A percentile compares a stretch with the other conserved stretches of the same genome.
phyloP scores from a whole-genome alignment of 1,140 invertebrate genomes.

The Muscidifurax raptorellus region DNA sequence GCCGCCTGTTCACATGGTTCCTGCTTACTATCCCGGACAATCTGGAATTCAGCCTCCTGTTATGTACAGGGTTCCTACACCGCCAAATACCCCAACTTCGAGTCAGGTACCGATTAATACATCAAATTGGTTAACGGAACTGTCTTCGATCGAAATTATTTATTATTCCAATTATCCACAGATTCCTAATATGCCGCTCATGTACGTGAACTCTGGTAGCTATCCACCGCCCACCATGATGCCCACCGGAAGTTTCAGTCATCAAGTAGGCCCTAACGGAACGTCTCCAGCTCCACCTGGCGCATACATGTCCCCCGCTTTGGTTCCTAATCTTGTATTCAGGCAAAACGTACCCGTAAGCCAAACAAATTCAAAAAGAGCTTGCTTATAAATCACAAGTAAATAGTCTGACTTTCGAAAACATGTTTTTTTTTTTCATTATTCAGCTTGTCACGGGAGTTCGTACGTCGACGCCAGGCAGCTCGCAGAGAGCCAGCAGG shows the following conservation, averaged over 20 bases:
- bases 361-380: not conserved
- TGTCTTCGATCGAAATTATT: not conserved
- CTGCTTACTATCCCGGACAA: constrained; percentile 68
- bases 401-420: not conserved
- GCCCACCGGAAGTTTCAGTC: constrained; percentile 67
- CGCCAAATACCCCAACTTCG: constrained; percentile 71
- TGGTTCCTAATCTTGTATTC: constrained; percentile 72
- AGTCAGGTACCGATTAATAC: constrained; percentile 63
- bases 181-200: constrained; percentile 71
- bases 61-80: constrained; percentile 72
- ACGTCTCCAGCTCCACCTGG: constrained; percentile 66
- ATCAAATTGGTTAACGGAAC: not conserved
- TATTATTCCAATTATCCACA: constrained; percentile 27
- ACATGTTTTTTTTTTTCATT: constrained; percentile 9
- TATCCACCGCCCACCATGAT: constrained; percentile 69
- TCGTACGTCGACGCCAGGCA: constrained; percentile 70
- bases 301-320: constrained; percentile 68
- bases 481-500: constrained; percentile 70
- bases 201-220: constrained; percentile 72
- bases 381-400: not conserved
- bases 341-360: constrained; percentile 72
- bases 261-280: constrained; percentile 66
- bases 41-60: constrained; percentile 69
- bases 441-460: constrained; percentile 67
- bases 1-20: constrained; percentile 69